Conservation (phyloP, 2,888 invertebrate genomes). For the Drepana falcataria region DNA sequence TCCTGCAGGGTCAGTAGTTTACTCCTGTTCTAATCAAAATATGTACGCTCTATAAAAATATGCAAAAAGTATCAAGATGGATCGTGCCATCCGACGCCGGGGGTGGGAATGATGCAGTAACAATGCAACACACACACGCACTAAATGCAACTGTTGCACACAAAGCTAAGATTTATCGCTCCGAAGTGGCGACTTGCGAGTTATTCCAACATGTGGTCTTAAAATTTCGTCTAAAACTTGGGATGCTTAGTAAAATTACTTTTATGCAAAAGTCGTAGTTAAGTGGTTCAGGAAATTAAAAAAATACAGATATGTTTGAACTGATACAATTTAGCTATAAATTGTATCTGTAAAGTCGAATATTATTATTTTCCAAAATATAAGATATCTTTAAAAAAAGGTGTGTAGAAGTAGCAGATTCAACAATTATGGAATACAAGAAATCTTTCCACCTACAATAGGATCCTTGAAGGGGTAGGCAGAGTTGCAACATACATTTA, state of each 20-base stretch:
- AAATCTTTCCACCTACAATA: too few species aligned
- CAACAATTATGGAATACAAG: too few species aligned
- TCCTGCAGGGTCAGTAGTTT: too few species aligned
- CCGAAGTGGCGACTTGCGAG: slow-evolving; percentile 21
- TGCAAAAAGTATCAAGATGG: slow-evolving; percentile 26
- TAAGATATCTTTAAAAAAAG: too few species aligned
- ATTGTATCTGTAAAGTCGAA: too few species aligned
- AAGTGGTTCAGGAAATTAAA: too few species aligned
- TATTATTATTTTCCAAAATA: too few species aligned
- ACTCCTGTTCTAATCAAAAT: neutral
- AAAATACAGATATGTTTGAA: too few species aligned
- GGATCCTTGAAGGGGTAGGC: too few species aligned
- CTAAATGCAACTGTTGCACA: neutral
- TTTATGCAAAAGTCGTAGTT: neutral
- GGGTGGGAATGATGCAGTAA: slow-evolving; percentile 42
- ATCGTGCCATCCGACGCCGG: slow-evolving; percentile 16
- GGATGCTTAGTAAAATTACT: neutral
- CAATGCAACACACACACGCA: slow-evolving; percentile 25
- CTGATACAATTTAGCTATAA: too few species aligned
- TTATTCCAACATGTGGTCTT: slow-evolving; percentile 7
- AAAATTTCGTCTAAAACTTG: neutral
- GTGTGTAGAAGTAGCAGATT: too few species aligned
- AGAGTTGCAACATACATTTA: too few species aligned
- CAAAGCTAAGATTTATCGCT: slow-evolving; percentile 17
- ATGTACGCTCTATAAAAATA: neutral